Evolutionary conservation across 2,888 invertebrate genomes (phyloP).

Genomic region (Sarcophaga caerulescens): DNA sequence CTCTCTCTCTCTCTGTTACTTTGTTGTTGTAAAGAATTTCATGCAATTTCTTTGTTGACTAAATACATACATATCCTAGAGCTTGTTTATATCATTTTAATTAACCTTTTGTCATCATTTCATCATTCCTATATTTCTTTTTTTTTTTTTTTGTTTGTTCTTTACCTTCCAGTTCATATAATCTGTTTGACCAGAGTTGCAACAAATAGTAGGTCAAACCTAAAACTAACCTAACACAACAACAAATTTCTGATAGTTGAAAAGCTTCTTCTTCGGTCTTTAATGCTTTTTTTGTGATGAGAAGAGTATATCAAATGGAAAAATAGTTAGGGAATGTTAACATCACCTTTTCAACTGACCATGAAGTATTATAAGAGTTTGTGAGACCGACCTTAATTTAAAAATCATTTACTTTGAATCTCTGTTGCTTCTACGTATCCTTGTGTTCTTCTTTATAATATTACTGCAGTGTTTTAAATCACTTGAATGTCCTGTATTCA

Average conservation of each 20-base stretch:
- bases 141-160: too few species aligned
- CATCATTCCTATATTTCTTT: too few species aligned
- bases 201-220: conserved; percentile 17
- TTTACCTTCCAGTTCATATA: background rate
- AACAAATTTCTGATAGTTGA: conserved; percentile 3
- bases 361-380: conserved; percentile 28
- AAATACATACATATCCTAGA: too few species aligned
- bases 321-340: too few species aligned
- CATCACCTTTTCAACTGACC: background rate
- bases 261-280: background rate
- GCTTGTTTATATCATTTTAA: conserved; percentile 35
- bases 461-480: too few species aligned
- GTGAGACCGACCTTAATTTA: conserved; percentile 45
- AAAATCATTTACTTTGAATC: conserved; percentile 44
- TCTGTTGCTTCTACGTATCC: background rate
- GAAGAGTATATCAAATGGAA: too few species aligned
- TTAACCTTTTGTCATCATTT: conserved; percentile 29
- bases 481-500: too few species aligned
- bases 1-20: too few species aligned
- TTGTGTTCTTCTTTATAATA: too few species aligned
- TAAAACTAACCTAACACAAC: conserved; percentile 25
- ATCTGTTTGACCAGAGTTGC: conserved; percentile 11
- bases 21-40: too few species aligned
- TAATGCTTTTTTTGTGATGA: too few species aligned
- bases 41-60: too few species aligned